Base-by-base conservation (phyloP, 2,113 vertebrate species). In the Thamnaconus septentrionalis region DNA sequence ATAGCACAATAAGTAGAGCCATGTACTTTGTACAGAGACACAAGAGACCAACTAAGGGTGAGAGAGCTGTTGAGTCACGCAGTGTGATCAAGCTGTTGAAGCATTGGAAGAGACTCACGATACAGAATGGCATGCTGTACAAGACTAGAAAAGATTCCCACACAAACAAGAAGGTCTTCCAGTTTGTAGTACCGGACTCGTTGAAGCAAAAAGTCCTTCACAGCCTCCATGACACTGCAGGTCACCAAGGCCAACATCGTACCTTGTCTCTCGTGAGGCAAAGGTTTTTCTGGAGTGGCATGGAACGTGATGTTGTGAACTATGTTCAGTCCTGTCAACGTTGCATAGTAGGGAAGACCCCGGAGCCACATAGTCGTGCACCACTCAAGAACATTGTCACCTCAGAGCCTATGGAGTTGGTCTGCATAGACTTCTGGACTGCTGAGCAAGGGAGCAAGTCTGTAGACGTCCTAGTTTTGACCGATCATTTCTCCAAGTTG, bases 21-120 rank as follows among this genome's bases (percentile, higher is more conserved):
- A 9, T 58, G 11, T 67, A 41, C 6, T 58, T 61, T 3, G 2
- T 73, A 5, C 12, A n/a, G 31, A 8, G 44, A 31, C 54, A 48
- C 42, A 68, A 7, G 43, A 66, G 40, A 40, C 63, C 63, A 11
- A 50, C 53, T 7, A 69, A 44, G 5, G 39, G 7, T 8, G 69
- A 64, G 12, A 8, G 41, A 9, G 69, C 47, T 8, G 31, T 6
- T 58, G 41, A 71, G 54, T 41, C 68, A 8, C 5, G n/a, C 10
- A 9, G 40, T 7, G 59, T 69, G 10, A 41, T 10, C 4, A 45
- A 45, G 11, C 48, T 49, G 7, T 49, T n/a, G n/a, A n/a, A n/a
- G n/a, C n/a, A n/a, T n/a, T n/a, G n/a, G n/a, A n/a, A n/a, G n/a
- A n/a, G n/a, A n/a, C n/a, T n/a, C n/a, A n/a, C n/a, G n/a, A n/a